Evolutionary conservation across 2,113 vertebrate species (phyloP), one percentile per base, ranked within the genome.

Genomic region (Mormyrus iriodes): DNA sequence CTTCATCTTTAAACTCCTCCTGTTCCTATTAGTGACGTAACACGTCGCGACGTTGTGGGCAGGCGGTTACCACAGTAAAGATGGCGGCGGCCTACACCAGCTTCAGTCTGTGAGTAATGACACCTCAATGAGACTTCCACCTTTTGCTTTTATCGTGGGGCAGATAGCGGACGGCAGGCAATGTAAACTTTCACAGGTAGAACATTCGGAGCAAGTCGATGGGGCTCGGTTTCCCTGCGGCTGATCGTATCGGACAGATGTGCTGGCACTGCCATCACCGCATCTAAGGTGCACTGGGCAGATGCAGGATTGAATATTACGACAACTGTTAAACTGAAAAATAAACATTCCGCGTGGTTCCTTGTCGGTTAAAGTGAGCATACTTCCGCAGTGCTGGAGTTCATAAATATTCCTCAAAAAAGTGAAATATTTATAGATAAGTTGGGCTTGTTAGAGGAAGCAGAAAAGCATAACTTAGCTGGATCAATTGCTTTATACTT

Each of bases 21-120:
- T 79, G 35, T 27, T 31, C 27, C 61, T 69, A 79, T 79, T 79
- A 42, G 15, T 79, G 35, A 79, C 73, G 73, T 84, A 48, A 84
- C 17, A 48, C 82, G 82, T 42, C 17, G 82, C 82, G 82, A 46
- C 82, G 39, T 48, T 44, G 44, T 48, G 82, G 82, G 39, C 82
- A n/a, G 82, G 21, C 15, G 21, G 44, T 42, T 48, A 48, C 39
- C 82, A 84, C 39, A n/a, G 44, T 48, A 48, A 84, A 84, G 39
- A 84, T 84, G 82, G 44, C 44, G 82, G 82, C 82, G 42, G 82
- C 82, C 82, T 84, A 84, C 82, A 48, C 19, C 82, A 84, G 82
- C 82, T 84, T 84, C 44, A 84, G 9, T 46, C 82, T 84, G 82
- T 84, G 44, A 84, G 82, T 84, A 48, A 79, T 39, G 44, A n/a